Evolutionary conservation across 1,140 invertebrate species (phyloP).

Genomic region (Heliconius nattereri): DNA sequence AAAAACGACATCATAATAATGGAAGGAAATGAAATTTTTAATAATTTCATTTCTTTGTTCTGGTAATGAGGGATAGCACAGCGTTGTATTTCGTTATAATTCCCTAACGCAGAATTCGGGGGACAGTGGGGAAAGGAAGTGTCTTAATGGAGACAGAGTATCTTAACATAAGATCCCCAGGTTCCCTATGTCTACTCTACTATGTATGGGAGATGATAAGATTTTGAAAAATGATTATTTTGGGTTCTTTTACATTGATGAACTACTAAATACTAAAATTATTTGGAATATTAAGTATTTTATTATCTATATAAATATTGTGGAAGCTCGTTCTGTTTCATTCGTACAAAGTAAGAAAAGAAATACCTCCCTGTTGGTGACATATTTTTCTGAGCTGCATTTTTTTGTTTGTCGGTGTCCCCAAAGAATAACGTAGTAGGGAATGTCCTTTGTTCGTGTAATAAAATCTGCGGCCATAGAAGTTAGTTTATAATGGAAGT

Average conservation of each 20-base stretch:
- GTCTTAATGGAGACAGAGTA: too few relatives aligned
- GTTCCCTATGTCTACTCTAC: too few relatives aligned
- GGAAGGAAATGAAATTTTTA: too few relatives aligned
- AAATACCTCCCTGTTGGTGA: conserved; percentile 25
- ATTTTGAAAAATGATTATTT: too few relatives aligned
- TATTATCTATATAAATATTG: background rate
- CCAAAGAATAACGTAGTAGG: conserved; percentile 41
- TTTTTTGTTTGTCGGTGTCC: conserved; percentile 37
- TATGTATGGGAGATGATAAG: too few relatives aligned
- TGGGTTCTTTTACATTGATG: background rate
- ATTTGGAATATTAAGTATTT: background rate
- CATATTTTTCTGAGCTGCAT: conserved; percentile 34
- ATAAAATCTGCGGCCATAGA: conserved; percentile 39
- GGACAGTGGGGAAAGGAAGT: too few relatives aligned
- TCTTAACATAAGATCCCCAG: too few relatives aligned
- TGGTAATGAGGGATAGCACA: too few relatives aligned
- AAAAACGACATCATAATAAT: too few relatives aligned
- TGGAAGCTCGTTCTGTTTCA: conserved; percentile 15
- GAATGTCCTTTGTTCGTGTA: conserved; percentile 40
- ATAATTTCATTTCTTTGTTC: too few relatives aligned
- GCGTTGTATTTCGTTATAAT: too few relatives aligned
- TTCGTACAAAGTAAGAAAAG: conserved; percentile 33
- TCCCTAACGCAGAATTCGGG: too few relatives aligned
- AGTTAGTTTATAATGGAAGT: conserved; percentile 1
- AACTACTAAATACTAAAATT: background rate